Conservation (phyloP, 1,140 invertebrate species). For the Triops cancriformis region DNA sequence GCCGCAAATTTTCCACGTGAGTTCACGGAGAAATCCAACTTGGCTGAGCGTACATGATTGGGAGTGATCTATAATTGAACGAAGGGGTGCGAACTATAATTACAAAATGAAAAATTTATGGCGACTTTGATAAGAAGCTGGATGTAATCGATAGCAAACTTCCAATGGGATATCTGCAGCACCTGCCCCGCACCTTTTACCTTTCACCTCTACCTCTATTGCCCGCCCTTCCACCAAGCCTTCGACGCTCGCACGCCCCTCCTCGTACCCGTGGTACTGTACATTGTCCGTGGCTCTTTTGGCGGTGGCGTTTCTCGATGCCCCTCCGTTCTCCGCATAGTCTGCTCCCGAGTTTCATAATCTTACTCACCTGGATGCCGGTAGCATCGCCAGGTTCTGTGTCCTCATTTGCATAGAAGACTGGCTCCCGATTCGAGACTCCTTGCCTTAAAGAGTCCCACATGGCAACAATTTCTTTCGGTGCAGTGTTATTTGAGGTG, state of each 20-base stretch:
- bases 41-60: not conserved
- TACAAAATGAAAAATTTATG: slow-evolving; percentile 3
- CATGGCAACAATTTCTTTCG: not conserved
- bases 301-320: not conserved
- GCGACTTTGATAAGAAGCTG: slow-evolving; percentile 1
- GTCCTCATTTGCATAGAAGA: slow-evolving; percentile 10
- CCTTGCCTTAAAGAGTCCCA: not conserved
- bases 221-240: not conserved
- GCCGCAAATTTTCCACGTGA: no score
- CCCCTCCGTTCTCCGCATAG: not conserved
- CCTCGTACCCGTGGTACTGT: slow-evolving; percentile 12
- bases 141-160: slow-evolving; percentile 7
- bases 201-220: not conserved
- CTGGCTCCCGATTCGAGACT: not conserved
- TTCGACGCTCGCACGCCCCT: not conserved
- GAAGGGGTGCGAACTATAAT: not conserved
- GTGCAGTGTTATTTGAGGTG: not conserved
- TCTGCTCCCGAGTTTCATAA: not conserved
- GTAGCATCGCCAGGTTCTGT: slow-evolving; percentile 2
- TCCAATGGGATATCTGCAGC: slow-evolving; percentile 6
- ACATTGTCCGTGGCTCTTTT: not conserved
- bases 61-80: not conserved
- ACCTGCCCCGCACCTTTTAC: slow-evolving; percentile 12
- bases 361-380: slow-evolving; percentile 9
- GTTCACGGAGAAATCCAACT: not conserved